These are phyloP conservation scores for Echinarachnius parma DNA, from an alignment of 53 echinoderm and acorn worm species.

Conservation along the genomic window DNA sequence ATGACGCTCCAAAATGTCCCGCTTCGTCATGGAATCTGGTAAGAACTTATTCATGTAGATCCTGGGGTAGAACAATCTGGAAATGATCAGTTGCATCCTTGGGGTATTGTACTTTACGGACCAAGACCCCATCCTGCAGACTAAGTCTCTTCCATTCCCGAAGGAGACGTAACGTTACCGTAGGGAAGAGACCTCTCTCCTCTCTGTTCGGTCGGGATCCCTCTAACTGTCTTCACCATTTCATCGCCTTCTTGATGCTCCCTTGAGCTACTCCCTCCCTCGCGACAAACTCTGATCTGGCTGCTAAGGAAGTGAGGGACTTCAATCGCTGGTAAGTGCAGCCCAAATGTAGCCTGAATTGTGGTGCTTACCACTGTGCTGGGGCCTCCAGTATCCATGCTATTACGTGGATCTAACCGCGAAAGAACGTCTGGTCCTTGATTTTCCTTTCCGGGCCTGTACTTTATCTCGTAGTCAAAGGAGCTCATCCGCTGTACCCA, in stretches of 20 bases:
- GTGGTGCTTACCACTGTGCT: background rate
- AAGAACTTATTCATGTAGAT: constrained; percentile 2
- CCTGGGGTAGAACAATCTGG: constrained; percentile 6
- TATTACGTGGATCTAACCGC: background rate
- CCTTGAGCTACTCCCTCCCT: background rate
- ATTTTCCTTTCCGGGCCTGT: constrained; percentile 13
- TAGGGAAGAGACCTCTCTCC: background rate
- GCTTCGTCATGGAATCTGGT: constrained; percentile 34
- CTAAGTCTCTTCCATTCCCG: too few relatives aligned
- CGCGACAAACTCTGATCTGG: background rate
- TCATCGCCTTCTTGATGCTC: background rate
- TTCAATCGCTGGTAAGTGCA: background rate
- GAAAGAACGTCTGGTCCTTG: constrained; percentile 24
- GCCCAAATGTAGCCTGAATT: background rate
- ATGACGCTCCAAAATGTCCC: constrained; percentile 39
- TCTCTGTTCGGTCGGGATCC: background rate
- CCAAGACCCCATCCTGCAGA: too few relatives aligned
- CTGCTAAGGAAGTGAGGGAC: background rate
- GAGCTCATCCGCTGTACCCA: constrained; percentile 31
- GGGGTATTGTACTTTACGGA: background rate
- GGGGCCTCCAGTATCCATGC: background rate
- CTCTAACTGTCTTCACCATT: background rate
- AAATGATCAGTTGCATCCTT: background rate
- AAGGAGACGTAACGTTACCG: too few relatives aligned
- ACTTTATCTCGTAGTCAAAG: constrained; percentile 4